Evolutionary conservation across 1,140 invertebrate genomes (phyloP).

Genomic region (Idris sp.): DNA sequence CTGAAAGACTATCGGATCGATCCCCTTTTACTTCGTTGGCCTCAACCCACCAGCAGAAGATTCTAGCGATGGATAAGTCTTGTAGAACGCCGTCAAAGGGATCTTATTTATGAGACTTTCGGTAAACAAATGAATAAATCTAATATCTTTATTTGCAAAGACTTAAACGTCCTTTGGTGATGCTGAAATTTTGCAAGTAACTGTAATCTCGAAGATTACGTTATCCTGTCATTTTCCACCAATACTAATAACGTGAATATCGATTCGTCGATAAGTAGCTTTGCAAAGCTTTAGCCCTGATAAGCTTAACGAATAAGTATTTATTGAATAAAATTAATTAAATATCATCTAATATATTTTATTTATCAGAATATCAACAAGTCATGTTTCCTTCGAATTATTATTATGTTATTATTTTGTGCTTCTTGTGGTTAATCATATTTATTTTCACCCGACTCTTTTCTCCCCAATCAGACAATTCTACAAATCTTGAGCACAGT

Average conservation of each 20-base stretch:
- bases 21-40: constrained; percentile 61
- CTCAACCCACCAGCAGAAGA: constrained; percentile 65
- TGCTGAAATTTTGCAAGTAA: constrained; percentile 39
- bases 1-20: constrained; percentile 72
- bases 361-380: not conserved
- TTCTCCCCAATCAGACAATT: constrained; percentile 1
- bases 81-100: constrained; percentile 75
- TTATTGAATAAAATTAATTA: constrained; percentile 44
- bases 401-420: not conserved
- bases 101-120: constrained; percentile 79
- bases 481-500: constrained; percentile 10
- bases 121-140: constrained; percentile 79
- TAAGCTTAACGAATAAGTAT: constrained; percentile 41
- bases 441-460: constrained; percentile 2
- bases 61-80: constrained; percentile 74
- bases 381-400: not conserved
- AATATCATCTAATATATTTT: constrained; percentile 17
- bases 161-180: constrained; percentile 54
- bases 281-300: constrained; percentile 40
- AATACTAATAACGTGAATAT: constrained; percentile 57
- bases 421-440: not conserved
- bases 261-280: constrained; percentile 50
- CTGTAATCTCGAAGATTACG: constrained; percentile 54
- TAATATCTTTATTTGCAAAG: constrained; percentile 69
- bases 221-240: constrained; percentile 34